These are phyloP conservation scores for Macrocentrus cingulum DNA, from an alignment of 1,140 invertebrate genomes.

Conservation along the genomic window DNA sequence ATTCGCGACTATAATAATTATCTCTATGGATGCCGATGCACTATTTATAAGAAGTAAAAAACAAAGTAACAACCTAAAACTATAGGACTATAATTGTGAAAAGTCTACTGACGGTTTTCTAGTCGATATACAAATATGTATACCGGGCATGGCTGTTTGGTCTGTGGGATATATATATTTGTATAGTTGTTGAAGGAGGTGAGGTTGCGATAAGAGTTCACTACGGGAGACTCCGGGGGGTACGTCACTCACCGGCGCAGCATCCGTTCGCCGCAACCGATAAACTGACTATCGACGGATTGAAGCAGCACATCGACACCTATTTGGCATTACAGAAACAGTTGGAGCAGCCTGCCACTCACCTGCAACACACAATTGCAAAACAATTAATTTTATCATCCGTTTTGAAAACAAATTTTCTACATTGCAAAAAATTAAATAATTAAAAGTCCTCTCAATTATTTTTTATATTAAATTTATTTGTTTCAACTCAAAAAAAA, in stretches of 20 bases:
- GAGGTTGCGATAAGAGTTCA: conserved; percentile 41
- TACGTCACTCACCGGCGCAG: conserved; percentile 60
- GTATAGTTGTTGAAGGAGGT: conserved; percentile 21
- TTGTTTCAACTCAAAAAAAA: too few relatives aligned
- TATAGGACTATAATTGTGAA: conserved; percentile 3
- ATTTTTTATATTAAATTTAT: too few relatives aligned
- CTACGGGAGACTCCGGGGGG: conserved; percentile 49
- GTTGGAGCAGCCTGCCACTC: conserved; percentile 58
- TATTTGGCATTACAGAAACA: conserved; percentile 61
- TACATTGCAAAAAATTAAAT: too few relatives aligned
- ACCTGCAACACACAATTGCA: conserved; percentile 50
- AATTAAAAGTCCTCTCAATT: too few relatives aligned
- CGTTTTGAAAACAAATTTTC: too few relatives aligned
- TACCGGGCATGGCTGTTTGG: conserved; percentile 17
- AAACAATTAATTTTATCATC: too few relatives aligned
- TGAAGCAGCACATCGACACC: conserved; percentile 56
- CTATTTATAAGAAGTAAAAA: conserved; percentile 14
- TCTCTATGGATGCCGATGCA: conserved; percentile 32
- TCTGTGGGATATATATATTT: conserved; percentile 15
- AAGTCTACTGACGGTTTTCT: conserved; percentile 20
- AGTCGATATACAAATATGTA: conserved; percentile 16
- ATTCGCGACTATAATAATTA: conserved; percentile 26
- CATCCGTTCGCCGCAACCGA: conserved; percentile 59
- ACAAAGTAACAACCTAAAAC: conserved; percentile 19
- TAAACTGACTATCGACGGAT: conserved; percentile 57